A percentile compares a stretch with the other conserved stretches of the same genome.
Evolutionary conservation across 2,797 vertebrate genomes (phyloP).

Genomic region (Crenichthys baileyi): DNA sequence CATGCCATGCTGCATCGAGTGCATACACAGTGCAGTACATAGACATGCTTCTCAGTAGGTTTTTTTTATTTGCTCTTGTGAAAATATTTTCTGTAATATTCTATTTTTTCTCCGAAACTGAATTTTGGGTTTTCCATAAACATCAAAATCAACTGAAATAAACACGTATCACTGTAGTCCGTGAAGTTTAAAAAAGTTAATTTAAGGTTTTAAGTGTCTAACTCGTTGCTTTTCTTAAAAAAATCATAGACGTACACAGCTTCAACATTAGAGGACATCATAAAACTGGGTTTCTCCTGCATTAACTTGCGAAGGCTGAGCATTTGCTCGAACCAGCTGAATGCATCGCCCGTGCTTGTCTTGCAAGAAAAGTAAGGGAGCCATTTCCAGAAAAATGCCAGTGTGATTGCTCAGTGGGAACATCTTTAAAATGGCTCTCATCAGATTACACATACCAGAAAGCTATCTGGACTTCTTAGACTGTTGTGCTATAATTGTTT

Average conservation of each 20-base stretch:
- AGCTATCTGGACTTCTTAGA: slow-evolving; percentile 42
- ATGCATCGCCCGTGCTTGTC: slow-evolving; percentile 3
- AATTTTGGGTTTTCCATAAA: neutral
- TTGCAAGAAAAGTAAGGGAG: slow-evolving; percentile 25
- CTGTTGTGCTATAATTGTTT: slow-evolving; percentile 31
- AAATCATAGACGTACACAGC: neutral
- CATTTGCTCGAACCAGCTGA: slow-evolving; percentile 13
- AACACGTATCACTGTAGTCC: neutral
- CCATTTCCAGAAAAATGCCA: slow-evolving; percentile 12
- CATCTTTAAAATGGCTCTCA: slow-evolving; percentile 30
- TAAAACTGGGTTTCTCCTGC: slow-evolving; percentile 8
- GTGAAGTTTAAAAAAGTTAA: neutral
- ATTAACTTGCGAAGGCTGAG: slow-evolving; percentile 1
- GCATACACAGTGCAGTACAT: neutral
- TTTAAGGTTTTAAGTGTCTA: neutral
- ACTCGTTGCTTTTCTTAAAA: neutral
- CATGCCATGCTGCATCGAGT: neutral
- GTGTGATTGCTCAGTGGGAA: slow-evolving; percentile 13
- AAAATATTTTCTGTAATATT: neutral
- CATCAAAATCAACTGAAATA: too few relatives aligned
- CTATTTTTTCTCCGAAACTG: too few relatives aligned
- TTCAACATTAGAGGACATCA: neutral
- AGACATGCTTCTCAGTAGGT: neutral
- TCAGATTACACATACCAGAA: slow-evolving; percentile 35
- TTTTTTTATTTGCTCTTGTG: neutral